Percentiles rank a stretch among this genome's conserved stretches.
These are phyloP conservation scores for Lamproptera curius DNA, from an alignment of 2,888 invertebrate species.

Conservation along the genomic window DNA sequence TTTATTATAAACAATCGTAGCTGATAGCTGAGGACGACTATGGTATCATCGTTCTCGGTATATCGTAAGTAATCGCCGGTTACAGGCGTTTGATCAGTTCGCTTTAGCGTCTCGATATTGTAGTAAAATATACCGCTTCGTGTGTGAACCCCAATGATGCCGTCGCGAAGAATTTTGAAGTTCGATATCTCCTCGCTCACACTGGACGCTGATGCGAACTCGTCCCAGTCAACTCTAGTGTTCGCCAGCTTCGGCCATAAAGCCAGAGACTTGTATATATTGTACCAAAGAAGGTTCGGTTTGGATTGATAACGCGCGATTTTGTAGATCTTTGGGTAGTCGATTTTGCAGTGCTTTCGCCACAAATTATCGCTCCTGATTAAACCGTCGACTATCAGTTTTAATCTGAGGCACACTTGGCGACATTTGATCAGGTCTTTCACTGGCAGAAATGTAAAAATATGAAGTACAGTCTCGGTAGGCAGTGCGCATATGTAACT, in stretches of 20 bases:
- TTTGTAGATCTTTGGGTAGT: slow-evolving; percentile 38
- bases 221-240: slow-evolving; percentile 44
- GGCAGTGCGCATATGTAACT: slow-evolving; percentile 35
- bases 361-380: slow-evolving; percentile 40
- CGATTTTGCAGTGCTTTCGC: slow-evolving; percentile 40
- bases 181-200: slow-evolving; percentile 43
- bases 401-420: slow-evolving; percentile 50
- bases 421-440: slow-evolving; percentile 46
- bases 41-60: slow-evolving; percentile 40
- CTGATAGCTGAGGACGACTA: slow-evolving; percentile 37
- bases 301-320: slow-evolving; percentile 39
- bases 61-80: slow-evolving; percentile 46
- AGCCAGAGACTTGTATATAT: slow-evolving; percentile 50
- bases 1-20: slow-evolving; percentile 40
- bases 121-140: slow-evolving; percentile 45
- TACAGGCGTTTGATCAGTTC: slow-evolving; percentile 30
- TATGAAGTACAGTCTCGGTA: slow-evolving; percentile 45
- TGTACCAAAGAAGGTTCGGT: slow-evolving; percentile 39
- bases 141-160: slow-evolving; percentile 48
- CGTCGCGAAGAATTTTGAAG: slow-evolving; percentile 42
- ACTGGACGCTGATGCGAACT: slow-evolving; percentile 47
- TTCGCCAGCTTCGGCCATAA: slow-evolving; percentile 45
- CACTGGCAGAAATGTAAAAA: slow-evolving; percentile 45
- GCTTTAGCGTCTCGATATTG: slow-evolving; percentile 40
- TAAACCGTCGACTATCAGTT: slow-evolving; percentile 45